phyloP scores from a whole-genome alignment of 2,888 invertebrate genomes.

The Melanostoma scalare region DNA sequence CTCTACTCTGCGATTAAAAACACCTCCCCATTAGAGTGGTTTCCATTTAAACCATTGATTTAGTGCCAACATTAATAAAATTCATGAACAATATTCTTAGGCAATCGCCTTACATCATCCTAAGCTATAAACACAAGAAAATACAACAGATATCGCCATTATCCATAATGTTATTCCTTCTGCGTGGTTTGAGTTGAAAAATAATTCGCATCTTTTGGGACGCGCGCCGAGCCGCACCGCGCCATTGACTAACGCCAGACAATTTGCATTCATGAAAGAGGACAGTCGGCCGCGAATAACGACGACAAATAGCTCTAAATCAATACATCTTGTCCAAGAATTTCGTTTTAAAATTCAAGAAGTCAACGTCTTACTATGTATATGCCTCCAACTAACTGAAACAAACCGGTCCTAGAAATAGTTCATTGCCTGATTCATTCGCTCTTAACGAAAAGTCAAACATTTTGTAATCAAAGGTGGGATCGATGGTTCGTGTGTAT shows the following conservation, averaged over 20 bases:
- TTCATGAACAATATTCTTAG: slow-evolving; percentile 39
- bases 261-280: slow-evolving; percentile 50
- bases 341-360: slow-evolving; percentile 48
- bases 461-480: background rate
- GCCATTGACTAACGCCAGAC: slow-evolving; percentile 3
- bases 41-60: slow-evolving; percentile 40
- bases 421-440: slow-evolving; percentile 49
- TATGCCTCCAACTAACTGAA: background rate
- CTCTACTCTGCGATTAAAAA: slow-evolving; percentile 20
- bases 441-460: slow-evolving; percentile 19
- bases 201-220: slow-evolving; percentile 54
- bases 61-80: slow-evolving; percentile 42
- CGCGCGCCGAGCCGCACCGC: slow-evolving; percentile 36
- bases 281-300: slow-evolving; percentile 3
- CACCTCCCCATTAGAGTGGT: slow-evolving; percentile 23
- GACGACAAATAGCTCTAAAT: slow-evolving; percentile 18
- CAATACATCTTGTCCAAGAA: slow-evolving; percentile 32
- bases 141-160: slow-evolving; percentile 27
- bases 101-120: slow-evolving; percentile 54
- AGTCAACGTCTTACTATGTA: slow-evolving; percentile 4
- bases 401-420: slow-evolving; percentile 56
- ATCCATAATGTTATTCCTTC: slow-evolving; percentile 45
- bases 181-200: slow-evolving; percentile 41
- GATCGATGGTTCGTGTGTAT: background rate
- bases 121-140: slow-evolving; percentile 10